These are phyloP conservation scores for Trissolcus basalis DNA, from an alignment of 1,140 invertebrate species.

Conservation along the genomic window DNA sequence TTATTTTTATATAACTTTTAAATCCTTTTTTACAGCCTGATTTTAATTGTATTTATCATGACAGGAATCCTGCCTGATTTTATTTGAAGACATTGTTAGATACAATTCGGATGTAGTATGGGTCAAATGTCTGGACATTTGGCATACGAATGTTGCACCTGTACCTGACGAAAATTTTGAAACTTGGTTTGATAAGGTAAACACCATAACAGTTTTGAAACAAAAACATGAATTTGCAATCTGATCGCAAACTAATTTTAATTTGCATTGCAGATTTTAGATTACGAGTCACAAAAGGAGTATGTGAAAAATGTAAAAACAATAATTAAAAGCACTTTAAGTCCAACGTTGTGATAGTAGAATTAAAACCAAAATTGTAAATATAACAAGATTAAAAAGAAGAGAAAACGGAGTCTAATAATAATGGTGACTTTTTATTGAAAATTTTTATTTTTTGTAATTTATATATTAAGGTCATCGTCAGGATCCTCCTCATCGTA, in stretches of 20 bases:
- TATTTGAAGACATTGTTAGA: constrained; percentile 68
- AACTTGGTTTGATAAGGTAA: constrained; percentile 50
- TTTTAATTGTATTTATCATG: constrained; percentile 8
- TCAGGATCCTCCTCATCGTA: constrained; percentile 79
- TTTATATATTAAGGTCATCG: constrained; percentile 73
- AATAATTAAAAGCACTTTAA: constrained; percentile 27
- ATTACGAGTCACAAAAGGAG: constrained; percentile 38
- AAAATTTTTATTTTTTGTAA: constrained; percentile 5
- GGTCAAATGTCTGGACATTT: constrained; percentile 71
- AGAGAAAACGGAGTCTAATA: too few relatives aligned
- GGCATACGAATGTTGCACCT: constrained; percentile 49
- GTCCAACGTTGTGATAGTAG: too few relatives aligned
- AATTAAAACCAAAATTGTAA: too few relatives aligned
- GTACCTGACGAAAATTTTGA: constrained; percentile 39
- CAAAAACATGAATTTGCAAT: neutral
- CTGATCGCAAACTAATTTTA: too few relatives aligned
- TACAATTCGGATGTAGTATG: constrained; percentile 70
- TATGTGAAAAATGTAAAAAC: constrained; percentile 53
- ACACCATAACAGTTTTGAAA: neutral
- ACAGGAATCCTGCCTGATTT: constrained; percentile 65
- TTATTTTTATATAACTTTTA: neutral
- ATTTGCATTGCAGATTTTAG: constrained; percentile 25
- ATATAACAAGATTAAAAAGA: too few relatives aligned
- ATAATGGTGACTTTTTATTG: too few relatives aligned
- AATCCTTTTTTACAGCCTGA: neutral